These are phyloP conservation scores for Labrus mixtus DNA, from an alignment of 2,113 vertebrate genomes.

Conservation along the genomic window DNA sequence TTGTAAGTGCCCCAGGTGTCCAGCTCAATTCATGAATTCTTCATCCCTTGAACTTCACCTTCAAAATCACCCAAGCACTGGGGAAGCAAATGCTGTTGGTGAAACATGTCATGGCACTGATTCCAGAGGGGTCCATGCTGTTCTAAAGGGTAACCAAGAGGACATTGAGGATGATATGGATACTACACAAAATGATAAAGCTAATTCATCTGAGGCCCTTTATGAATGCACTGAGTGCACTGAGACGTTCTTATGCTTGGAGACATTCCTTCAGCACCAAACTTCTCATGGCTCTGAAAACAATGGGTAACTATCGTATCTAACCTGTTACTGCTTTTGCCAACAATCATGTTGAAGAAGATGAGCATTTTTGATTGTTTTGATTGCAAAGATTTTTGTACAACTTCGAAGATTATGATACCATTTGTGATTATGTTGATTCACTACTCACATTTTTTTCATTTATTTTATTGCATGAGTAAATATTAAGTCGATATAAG, in stretches of 20 bases:
- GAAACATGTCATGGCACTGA: conserved; percentile 34
- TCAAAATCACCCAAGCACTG: conserved; percentile 69
- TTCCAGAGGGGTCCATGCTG: conserved; percentile 24
- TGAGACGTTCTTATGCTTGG: conserved; percentile 78
- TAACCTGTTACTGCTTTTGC: conserved; percentile 26
- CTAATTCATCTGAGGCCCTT: conserved; percentile 63
- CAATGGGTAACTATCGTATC: conserved; percentile 45
- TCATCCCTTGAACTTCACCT: conserved; percentile 78
- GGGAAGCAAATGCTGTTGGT: conserved; percentile 35
- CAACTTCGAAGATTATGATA: conserved; percentile 1
- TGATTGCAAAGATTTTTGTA: conserved; percentile 17
- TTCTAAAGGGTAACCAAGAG: conserved; percentile 48
- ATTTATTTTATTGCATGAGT: not conserved
- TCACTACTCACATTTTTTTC: conserved; percentile 19
- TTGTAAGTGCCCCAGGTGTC: conserved; percentile 72
- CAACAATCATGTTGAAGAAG: conserved; percentile 17
- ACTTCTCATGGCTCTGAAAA: conserved; percentile 76
- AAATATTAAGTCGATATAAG: not conserved
- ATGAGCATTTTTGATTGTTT: conserved; percentile 20
- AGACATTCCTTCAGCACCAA: conserved; percentile 83
- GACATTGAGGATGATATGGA: conserved; percentile 61
- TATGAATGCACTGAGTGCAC: conserved; percentile 84
- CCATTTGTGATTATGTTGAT: conserved; percentile 25
- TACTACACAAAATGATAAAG: conserved; percentile 56
- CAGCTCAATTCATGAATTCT: conserved; percentile 73